phyloP scores from a whole-genome alignment of 2,797 vertebrate genomes.

The Heterohyrax brucei region DNA sequence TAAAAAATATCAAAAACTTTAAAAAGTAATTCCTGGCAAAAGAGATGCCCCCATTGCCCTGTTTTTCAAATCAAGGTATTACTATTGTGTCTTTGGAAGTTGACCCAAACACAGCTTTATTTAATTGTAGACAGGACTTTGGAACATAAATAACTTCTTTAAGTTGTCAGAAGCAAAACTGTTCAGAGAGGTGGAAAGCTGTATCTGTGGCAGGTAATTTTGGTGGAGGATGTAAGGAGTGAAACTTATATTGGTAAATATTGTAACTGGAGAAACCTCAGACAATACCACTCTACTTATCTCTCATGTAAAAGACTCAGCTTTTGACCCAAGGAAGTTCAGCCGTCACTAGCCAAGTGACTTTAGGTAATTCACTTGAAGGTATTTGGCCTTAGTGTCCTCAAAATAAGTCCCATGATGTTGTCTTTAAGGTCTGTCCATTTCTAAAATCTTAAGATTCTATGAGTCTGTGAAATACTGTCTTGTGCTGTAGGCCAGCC shows the following conservation, averaged over 20 bases:
- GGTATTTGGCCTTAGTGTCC: neutral
- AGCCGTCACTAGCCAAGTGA: neutral
- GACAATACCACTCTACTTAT: neutral
- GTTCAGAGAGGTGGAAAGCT: neutral
- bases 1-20: neutral
- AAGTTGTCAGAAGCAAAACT: neutral
- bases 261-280: neutral
- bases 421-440: neutral
- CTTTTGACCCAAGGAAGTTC: slow-evolving; percentile 16
- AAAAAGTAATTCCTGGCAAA: neutral
- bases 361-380: neutral
- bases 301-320: neutral
- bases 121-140: neutral
- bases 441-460: slow-evolving; percentile 44
- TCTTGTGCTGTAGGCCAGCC: slow-evolving; percentile 1
- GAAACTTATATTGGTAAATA: neutral
- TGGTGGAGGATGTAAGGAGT: neutral
- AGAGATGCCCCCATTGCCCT: neutral
- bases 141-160: neutral
- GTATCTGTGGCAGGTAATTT: slow-evolving; percentile 9
- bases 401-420: neutral
- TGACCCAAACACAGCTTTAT: neutral
- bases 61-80: slow-evolving; percentile 27
- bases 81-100: slow-evolving; percentile 39
- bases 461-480: neutral